phyloP scores from a whole-genome alignment of 2,888 invertebrate genomes.

The Drosophila kanekoi region DNA sequence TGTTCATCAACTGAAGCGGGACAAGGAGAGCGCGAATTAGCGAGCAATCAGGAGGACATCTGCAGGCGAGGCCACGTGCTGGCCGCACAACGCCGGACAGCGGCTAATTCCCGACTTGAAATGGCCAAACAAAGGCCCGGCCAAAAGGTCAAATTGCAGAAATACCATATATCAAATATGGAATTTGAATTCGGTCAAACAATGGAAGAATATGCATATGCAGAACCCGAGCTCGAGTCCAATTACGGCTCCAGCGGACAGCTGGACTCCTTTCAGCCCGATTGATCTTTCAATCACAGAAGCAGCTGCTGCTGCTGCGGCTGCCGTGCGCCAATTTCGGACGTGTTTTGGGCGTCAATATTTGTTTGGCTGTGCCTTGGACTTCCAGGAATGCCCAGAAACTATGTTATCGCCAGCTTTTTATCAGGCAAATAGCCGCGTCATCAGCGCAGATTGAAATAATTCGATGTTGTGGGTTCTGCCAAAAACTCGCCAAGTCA shows the following conservation, averaged over 20 bases:
- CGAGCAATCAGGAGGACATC: slow-evolving; percentile 40
- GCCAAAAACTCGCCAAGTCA: slow-evolving; percentile 71
- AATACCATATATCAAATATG: slow-evolving; percentile 30
- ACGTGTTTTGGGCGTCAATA: slow-evolving; percentile 42
- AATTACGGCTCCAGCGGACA: slow-evolving; percentile 58
- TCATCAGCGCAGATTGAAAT: slow-evolving; percentile 79
- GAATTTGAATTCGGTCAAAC: slow-evolving; percentile 21
- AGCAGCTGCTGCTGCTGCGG: slow-evolving; percentile 37
- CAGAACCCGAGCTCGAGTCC: slow-evolving; percentile 49
- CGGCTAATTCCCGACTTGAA: slow-evolving; percentile 66
- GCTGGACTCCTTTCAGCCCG: slow-evolving; percentile 54
- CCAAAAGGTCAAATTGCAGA: slow-evolving; percentile 67
- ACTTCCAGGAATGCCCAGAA: slow-evolving; percentile 56
- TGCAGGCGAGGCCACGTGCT: slow-evolving; percentile 45
- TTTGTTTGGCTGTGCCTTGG: slow-evolving; percentile 17
- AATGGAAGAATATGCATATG: slow-evolving; percentile 56
- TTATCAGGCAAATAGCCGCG: slow-evolving; percentile 73
- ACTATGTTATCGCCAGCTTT: slow-evolving; percentile 69
- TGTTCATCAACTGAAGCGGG: slow-evolving; percentile 31
- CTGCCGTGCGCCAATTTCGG: slow-evolving; percentile 67
- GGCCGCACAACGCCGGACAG: slow-evolving; percentile 40
- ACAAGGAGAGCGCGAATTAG: slow-evolving; percentile 6
- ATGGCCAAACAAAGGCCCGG: slow-evolving; percentile 51
- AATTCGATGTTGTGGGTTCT: slow-evolving; percentile 55
- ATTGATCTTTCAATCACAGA: slow-evolving; percentile 74